Percentiles rank a stretch among this genome's conserved stretches.
These are phyloP conservation scores for Drosophila suboccidentalis DNA, from an alignment of 2,888 invertebrate species.

Conservation along the genomic window DNA sequence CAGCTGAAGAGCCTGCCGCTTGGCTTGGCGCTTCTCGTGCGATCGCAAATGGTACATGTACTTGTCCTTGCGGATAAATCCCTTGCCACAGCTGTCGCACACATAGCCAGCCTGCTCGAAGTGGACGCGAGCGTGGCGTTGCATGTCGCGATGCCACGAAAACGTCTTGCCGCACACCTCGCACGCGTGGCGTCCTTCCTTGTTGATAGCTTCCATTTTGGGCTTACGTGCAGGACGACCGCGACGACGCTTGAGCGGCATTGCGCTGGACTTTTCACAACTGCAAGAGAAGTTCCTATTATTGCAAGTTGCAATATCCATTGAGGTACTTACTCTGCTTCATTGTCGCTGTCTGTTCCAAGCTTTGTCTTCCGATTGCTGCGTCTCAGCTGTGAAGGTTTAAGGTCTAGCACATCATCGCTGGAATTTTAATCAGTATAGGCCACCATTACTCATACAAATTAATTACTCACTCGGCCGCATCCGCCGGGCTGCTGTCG, in stretches of 20 bases:
- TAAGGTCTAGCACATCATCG: slow-evolving; percentile 14
- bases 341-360: slow-evolving; percentile 41
- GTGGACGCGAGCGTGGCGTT: slow-evolving; percentile 80
- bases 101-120: slow-evolving; percentile 63
- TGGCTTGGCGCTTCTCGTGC: slow-evolving; percentile 59
- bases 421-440: slow-evolving; percentile 8
- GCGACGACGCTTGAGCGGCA: slow-evolving; percentile 59
- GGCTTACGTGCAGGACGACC: slow-evolving; percentile 61
- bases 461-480: slow-evolving; percentile 36
- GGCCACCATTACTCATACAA: neutral
- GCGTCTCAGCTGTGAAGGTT: slow-evolving; percentile 39
- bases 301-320: neutral
- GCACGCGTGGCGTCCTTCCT: slow-evolving; percentile 74
- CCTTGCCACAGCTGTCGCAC: slow-evolving; percentile 73
- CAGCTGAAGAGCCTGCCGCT: slow-evolving; percentile 28
- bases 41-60: slow-evolving; percentile 70
- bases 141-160: slow-evolving; percentile 82
- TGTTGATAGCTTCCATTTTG: slow-evolving; percentile 40
- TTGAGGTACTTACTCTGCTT: slow-evolving; percentile 27
- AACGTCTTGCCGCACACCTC: slow-evolving; percentile 81
- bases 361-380: slow-evolving; percentile 47
- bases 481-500: slow-evolving; percentile 23
- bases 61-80: slow-evolving; percentile 80
- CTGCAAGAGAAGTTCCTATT: slow-evolving; percentile 6
- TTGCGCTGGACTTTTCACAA: neutral